Base-by-base conservation (phyloP, 2,797 vertebrate species). In the Choloepus didactylus region DNA sequence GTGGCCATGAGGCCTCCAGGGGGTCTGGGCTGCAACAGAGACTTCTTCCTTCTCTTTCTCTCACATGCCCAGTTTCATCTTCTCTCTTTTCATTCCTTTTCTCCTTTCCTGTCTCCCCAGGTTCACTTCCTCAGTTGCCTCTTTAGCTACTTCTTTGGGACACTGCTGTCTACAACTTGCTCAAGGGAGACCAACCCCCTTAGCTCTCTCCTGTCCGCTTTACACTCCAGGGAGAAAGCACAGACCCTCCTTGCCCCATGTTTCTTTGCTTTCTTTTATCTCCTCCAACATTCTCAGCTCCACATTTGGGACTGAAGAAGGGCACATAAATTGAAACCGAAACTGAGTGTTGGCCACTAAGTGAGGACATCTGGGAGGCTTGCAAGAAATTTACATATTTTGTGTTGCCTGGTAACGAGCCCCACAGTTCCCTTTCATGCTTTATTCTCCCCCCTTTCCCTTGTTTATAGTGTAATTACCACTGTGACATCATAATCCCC, bases 401-500 rank as follows among this genome's bases (percentile, higher is more conserved):
- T 96, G 93, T 94, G 64, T 97, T 98, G 96, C 97, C 89, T 97
- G 86, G 97, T 95, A 98, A 98, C 96, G 14, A 83, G 46, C 82
- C 95, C 96, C 86, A 95, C 79, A 96, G 93, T 95, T 97, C 94
- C 83, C 93, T 98, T 98, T 98, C 95, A 97, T 97, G 97, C 97
- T 98, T 98, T 97, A 94, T 97, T 97, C 98, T 96, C 81, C 73
- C 96, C 60, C 94, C 64, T 89, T 72, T 95, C 60, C 79, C 76
- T 90, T 97, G 97, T 97, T 98, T 98, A 95, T 97, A 96, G 95
- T 96, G 76, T 97, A 98, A 97, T 98, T 98, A 97, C 76, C 93
- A 54, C 87, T 93, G 87, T 98, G 98, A 97, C 97, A 98, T 96
- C 97, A 98, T 98, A 98, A 98, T 98, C 97, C 97, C 94, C 93